Percentiles rank a stretch among this genome's conserved stretches.
phyloP scores from a whole-genome alignment of 2,113 vertebrate genomes.

The Colius striatus region DNA sequence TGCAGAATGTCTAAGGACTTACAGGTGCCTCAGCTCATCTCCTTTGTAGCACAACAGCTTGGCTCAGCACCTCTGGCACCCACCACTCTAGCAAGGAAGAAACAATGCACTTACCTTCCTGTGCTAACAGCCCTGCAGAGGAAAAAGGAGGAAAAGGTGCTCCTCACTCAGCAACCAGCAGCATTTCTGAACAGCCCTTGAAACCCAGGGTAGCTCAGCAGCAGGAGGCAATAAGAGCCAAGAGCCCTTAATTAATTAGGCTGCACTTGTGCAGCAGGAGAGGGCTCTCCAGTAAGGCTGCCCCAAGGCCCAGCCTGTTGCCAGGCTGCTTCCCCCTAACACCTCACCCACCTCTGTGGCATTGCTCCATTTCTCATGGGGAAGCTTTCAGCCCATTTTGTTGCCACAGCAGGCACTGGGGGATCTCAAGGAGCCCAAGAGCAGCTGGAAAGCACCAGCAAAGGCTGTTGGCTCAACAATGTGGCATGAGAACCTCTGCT shows the following conservation, averaged over 20 bases:
- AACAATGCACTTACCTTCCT: neutral
- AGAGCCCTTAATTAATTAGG: neutral
- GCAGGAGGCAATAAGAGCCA: neutral
- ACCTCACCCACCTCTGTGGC: rapidly evolving
- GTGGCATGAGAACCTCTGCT: neutral
- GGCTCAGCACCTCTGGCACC: neutral
- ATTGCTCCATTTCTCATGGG: rapidly evolving
- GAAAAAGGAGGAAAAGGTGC: neutral
- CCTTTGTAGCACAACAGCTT: neutral
- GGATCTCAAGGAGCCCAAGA: neutral
- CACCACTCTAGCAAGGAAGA: neutral
- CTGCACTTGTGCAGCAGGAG: neutral
- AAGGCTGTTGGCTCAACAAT: neutral
- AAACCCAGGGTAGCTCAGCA: neutral
- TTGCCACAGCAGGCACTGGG: neutral
- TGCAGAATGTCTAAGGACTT: neutral
- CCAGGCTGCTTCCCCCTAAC: neutral
- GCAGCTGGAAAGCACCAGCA: neutral
- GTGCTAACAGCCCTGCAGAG: rapidly evolving
- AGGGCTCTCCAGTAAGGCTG: neutral
- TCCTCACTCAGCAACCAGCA: neutral
- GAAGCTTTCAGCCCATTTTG: neutral
- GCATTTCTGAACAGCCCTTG: neutral
- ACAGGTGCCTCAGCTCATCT: neutral
- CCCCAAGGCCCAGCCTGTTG: rapidly evolving